Evolutionary conservation across 2,888 invertebrate species (phyloP).

Genomic region (Drosophila nigritarsus): DNA sequence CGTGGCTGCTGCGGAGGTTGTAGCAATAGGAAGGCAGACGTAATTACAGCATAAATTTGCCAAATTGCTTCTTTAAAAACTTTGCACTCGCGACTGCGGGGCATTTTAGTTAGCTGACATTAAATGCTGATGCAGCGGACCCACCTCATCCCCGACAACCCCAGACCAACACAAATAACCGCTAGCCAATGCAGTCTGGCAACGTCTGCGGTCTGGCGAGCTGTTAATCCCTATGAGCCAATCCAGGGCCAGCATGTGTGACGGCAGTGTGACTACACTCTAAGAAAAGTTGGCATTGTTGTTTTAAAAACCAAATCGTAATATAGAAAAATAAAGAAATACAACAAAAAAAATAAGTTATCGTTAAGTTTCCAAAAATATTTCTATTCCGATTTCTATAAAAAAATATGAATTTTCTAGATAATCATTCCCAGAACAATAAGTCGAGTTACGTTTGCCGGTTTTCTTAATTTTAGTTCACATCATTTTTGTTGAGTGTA

Average conservation of each 20-base stretch:
- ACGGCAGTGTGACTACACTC: constrained; percentile 1
- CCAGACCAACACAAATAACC: constrained; percentile 2
- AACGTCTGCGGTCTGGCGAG: constrained; percentile 48
- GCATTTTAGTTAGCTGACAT: constrained; percentile 39
- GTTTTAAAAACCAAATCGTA: background rate
- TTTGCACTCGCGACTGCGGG: constrained; percentile 36
- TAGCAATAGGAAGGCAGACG: constrained; percentile 2
- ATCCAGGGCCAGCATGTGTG: constrained; percentile 49
- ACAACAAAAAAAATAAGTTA: background rate
- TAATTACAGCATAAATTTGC: constrained; percentile 76
- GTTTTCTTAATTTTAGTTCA: background rate
- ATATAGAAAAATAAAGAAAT: background rate
- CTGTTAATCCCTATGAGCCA: constrained; percentile 57
- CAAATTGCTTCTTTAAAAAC: constrained; percentile 76
- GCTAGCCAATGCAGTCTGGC: constrained; percentile 4
- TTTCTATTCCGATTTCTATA: background rate
- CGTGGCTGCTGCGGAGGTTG: background rate
- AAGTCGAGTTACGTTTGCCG: background rate
- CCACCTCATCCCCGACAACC: background rate
- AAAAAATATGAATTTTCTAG: background rate
- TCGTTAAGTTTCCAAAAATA: background rate
- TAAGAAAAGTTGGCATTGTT: background rate
- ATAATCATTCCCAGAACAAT: background rate
- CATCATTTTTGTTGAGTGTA: background rate
- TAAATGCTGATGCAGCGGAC: constrained; percentile 44